Conservation (phyloP, 2,888 invertebrate genomes). For the Drosophila prolongata region DNA sequence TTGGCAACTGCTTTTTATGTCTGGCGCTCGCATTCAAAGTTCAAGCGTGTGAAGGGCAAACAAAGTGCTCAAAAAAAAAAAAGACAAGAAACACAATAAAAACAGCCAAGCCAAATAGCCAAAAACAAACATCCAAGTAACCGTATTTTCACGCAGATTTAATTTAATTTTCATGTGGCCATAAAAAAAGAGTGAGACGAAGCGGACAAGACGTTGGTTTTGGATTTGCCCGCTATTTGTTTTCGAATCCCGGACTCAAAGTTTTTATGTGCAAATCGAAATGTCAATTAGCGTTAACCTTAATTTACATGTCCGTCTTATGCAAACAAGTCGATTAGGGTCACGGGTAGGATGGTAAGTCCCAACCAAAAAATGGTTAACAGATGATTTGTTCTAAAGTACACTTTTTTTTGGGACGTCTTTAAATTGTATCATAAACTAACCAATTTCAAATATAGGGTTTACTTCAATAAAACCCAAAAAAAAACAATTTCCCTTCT, state of each 20-base stretch:
- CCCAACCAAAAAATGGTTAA: too few relatives aligned
- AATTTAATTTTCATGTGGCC: slow-evolving; percentile 65
- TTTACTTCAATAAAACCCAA: not conserved
- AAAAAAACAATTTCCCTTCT: too few relatives aligned
- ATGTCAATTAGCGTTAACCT: slow-evolving; percentile 52
- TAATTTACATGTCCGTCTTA: slow-evolving; percentile 34
- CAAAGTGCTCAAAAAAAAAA: slow-evolving; percentile 46
- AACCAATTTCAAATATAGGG: too few relatives aligned
- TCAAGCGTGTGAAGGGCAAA: slow-evolving; percentile 75
- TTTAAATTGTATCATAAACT: not conserved
- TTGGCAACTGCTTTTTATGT: slow-evolving; percentile 32
- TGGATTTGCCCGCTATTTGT: slow-evolving; percentile 40
- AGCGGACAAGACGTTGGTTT: slow-evolving; percentile 6
- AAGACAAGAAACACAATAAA: slow-evolving; percentile 5
- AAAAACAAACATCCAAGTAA: slow-evolving; percentile 40
- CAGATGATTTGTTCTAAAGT: not conserved
- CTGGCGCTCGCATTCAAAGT: slow-evolving; percentile 51
- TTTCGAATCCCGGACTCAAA: slow-evolving; percentile 22
- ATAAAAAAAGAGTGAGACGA: slow-evolving; percentile 32
- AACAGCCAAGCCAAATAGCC: slow-evolving; percentile 30
- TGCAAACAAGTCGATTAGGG: slow-evolving; percentile 39
- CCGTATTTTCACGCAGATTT: slow-evolving; percentile 66
- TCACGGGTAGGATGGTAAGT: slow-evolving; percentile 26
- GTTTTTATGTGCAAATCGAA: slow-evolving; percentile 44
- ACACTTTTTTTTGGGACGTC: not conserved